Evolutionary conservation across 2,888 invertebrate genomes (phyloP).

Genomic region (Thera obeliscata): DNA sequence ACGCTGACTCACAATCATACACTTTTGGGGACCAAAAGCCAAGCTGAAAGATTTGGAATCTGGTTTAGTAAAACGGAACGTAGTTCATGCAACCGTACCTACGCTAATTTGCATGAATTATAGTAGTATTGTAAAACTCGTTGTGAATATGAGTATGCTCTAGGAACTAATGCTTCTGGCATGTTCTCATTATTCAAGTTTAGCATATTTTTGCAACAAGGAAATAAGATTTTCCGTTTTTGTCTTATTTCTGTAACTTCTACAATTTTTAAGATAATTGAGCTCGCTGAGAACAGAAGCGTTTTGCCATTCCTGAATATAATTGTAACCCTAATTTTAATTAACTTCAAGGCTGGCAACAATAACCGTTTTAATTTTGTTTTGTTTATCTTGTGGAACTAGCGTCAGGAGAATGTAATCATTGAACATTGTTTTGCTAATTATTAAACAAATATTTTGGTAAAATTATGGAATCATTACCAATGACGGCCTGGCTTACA

Average conservation of each 20-base stretch:
- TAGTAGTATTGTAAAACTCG: no score
- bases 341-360: slow-evolving; percentile 28
- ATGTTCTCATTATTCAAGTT: neutral
- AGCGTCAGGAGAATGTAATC: slow-evolving; percentile 21
- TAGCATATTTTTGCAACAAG: neutral
- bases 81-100: no score
- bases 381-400: slow-evolving; percentile 27
- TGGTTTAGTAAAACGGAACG: no score
- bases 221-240: neutral
- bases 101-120: no score
- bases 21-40: neutral
- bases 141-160: no score
- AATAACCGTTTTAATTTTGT: slow-evolving; percentile 28
- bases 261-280: slow-evolving; percentile 17
- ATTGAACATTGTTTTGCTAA: slow-evolving; percentile 11
- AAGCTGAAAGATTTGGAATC: neutral
- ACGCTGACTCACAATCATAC: neutral
- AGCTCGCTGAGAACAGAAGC: slow-evolving; percentile 16
- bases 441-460: slow-evolving; percentile 12
- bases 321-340: slow-evolving; percentile 26
- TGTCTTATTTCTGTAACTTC: slow-evolving; percentile 12
- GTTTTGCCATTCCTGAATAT: slow-evolving; percentile 22
- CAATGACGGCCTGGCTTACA: neutral
- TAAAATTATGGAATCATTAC: neutral
- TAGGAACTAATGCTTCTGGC: no score